Base-by-base conservation (phyloP, 2,797 vertebrate species). In the Craterocephalus amniculus region DNA sequence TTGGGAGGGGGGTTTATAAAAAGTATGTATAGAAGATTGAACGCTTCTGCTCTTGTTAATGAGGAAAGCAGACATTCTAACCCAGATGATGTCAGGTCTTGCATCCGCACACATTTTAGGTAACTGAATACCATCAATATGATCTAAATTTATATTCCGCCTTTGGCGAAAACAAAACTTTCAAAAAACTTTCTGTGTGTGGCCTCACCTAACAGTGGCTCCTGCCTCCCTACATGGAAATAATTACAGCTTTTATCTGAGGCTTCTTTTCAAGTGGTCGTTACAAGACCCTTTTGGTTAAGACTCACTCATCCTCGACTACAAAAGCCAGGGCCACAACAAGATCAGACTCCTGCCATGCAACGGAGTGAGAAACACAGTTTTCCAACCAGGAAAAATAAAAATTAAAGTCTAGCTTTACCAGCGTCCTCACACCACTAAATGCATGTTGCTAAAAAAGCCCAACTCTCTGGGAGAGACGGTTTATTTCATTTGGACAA, bases 401-500 rank as follows among this genome's bases (percentile, higher is more conserved):
- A 85, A 90, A 89, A 89, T 87, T 79, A 84, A 91, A 88, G 87
- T 91, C 87, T 92, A 82, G 81, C 78, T 90, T 94, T 91, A 91
- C 90, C 84, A 81, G 80, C 64, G 56, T 85, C 72, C 79, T 89
- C 63, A 79, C 84, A 90, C 93, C 93, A 92, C 92, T 93, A 93
- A 94, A 83, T 92, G 88, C 81, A 92, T 36, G 90, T 87, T 91
- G 83, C 76, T 82, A 85, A 91, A 92, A 90, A 81, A 70, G 80
- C n/a, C 67, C 29, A 76, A 85, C 87, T 91, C 81, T 83, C 73
- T 70, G 77, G 79, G 63, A 84, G 72, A 83, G 83, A 83, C 60
- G 12, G 87, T 91, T 91, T 91, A 88, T 92, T 93, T 92, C 31
- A 88, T 92, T 88, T 93, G 88, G 84, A 92, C 90, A 87, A 55